These are phyloP conservation scores for Clangula hyemalis DNA, from an alignment of 2,797 vertebrate species.

Conservation along the genomic window DNA sequence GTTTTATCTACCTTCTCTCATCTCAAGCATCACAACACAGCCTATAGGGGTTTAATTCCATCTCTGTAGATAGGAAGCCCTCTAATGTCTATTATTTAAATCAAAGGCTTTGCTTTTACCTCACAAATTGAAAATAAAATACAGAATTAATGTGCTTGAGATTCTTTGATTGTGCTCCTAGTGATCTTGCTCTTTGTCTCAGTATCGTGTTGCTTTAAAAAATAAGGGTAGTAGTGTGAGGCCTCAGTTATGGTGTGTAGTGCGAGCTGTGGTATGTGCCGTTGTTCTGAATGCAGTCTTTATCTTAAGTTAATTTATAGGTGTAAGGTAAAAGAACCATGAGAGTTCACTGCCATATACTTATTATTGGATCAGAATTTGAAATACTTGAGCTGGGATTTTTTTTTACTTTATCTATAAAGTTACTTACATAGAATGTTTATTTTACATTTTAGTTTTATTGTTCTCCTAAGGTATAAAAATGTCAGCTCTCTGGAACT, in stretches of 20 bases:
- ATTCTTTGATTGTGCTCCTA: conserved; percentile 46
- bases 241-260: background rate
- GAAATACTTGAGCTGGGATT: too few species aligned
- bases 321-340: too few species aligned
- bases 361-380: too few species aligned
- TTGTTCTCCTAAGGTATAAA: too few species aligned
- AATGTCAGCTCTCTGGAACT: too few species aligned
- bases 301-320: too few species aligned
- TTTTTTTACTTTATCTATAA: too few species aligned
- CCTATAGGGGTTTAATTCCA: conserved; percentile 54
- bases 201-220: conserved; percentile 47
- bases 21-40: conserved; percentile 66
- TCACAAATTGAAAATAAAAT: conserved; percentile 45
- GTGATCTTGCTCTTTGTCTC: conserved; percentile 54
- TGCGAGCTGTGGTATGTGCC: background rate
- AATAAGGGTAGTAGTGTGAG: background rate
- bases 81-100: conserved; percentile 66
- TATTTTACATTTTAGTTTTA: too few species aligned
- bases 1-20: conserved; percentile 69
- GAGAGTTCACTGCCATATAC: too few species aligned
- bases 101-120: conserved; percentile 74
- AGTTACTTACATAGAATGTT: too few species aligned
- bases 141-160: conserved; percentile 53
- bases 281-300: background rate
- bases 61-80: conserved; percentile 45